phyloP scores from a whole-genome alignment of 30 jellyfish, hydroid and myxozoan species.

The Turritopsis rubra region DNA sequence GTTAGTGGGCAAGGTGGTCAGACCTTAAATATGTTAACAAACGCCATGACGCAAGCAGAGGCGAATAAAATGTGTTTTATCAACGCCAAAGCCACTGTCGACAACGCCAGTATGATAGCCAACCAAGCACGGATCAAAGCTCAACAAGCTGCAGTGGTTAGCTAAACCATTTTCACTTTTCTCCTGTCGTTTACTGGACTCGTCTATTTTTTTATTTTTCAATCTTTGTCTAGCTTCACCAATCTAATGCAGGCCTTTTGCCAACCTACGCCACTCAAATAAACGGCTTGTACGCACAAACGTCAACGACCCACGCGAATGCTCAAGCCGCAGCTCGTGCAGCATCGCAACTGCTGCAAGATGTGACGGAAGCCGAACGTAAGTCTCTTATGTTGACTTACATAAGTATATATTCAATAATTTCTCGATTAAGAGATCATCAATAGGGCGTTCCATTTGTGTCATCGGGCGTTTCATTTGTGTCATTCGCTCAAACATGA shows the following conservation, averaged over 20 bases:
- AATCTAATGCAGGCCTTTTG: slow-evolving; percentile 36
- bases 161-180: slow-evolving; percentile 8
- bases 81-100: slow-evolving; percentile 59
- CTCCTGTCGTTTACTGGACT: too few relatives aligned
- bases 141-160: slow-evolving; percentile 52
- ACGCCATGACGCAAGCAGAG: slow-evolving; percentile 65
- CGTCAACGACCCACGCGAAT: slow-evolving; percentile 44
- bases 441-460: too few relatives aligned
- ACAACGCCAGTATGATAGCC: slow-evolving; percentile 53
- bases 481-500: too few relatives aligned
- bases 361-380: slow-evolving; percentile 96
- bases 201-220: too few relatives aligned
- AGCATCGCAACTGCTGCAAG: slow-evolving; percentile 63
- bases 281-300: slow-evolving; percentile 37
- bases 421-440: too few relatives aligned
- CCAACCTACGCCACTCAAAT: slow-evolving; percentile 58
- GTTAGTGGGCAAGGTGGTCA: slow-evolving; percentile 46
- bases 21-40: slow-evolving; percentile 46
- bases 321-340: slow-evolving; percentile 42
- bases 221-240: slow-evolving; percentile 34
- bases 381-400: too few relatives aligned
- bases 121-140: slow-evolving; percentile 58
- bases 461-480: too few relatives aligned
- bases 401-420: too few relatives aligned
- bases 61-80: slow-evolving; percentile 72